These are phyloP conservation scores for Drosophila prostipennis DNA, from an alignment of 2,888 invertebrate genomes.

Conservation along the genomic window DNA sequence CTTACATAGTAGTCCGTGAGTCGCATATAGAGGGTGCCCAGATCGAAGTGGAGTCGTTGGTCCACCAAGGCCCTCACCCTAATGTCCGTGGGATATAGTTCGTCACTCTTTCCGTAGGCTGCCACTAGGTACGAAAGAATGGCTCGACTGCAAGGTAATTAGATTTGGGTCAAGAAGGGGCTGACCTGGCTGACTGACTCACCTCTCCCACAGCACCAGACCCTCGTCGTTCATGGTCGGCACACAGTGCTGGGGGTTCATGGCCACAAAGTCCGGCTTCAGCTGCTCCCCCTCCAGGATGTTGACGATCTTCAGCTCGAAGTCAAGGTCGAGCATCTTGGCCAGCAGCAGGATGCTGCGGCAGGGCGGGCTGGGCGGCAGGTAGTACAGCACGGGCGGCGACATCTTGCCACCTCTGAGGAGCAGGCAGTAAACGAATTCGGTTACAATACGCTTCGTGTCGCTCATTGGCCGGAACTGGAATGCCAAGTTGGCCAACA, in stretches of 20 bases:
- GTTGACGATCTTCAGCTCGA: conserved; percentile 86
- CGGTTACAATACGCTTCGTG: conserved; percentile 83
- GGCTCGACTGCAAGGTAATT: conserved; percentile 81
- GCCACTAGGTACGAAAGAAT: conserved; percentile 87
- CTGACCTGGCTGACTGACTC: conserved; percentile 1
- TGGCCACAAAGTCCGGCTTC: conserved; percentile 86
- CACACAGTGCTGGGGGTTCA: conserved; percentile 86
- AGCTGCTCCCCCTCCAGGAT: conserved; percentile 86
- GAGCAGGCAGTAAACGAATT: conserved; percentile 84
- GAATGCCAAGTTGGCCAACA: conserved; percentile 21
- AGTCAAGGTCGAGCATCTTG: conserved; percentile 86
- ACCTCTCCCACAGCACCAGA: conserved; percentile 85
- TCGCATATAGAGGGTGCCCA: conserved; percentile 85
- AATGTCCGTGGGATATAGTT: conserved; percentile 87
- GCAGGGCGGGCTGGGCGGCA: conserved; percentile 87
- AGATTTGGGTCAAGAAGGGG: not conserved
- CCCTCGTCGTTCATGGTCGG: conserved; percentile 87
- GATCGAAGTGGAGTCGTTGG: conserved; percentile 86
- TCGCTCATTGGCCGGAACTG: conserved; percentile 58
- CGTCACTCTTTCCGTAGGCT: conserved; percentile 87
- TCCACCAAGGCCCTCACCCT: conserved; percentile 86
- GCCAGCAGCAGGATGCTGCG: conserved; percentile 86
- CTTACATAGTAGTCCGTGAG: conserved; percentile 85
- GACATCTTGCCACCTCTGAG: conserved; percentile 83
- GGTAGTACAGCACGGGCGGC: conserved; percentile 85